phyloP scores from a whole-genome alignment of 2,113 vertebrate species.

The Raphicerus campestris region DNA sequence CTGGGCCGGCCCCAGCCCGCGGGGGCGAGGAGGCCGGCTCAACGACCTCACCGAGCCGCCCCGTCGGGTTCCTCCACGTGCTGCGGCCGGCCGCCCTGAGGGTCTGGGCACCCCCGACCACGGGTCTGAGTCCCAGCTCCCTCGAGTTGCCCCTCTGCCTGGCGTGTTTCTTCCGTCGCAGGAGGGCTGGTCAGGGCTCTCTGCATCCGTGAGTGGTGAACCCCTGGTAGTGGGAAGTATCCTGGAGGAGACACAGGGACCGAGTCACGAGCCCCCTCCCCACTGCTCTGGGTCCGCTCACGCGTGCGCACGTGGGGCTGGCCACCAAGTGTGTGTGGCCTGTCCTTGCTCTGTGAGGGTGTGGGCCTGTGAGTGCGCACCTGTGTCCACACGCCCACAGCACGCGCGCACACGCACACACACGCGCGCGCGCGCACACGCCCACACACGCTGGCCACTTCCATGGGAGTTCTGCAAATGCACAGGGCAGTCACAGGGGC shows the following conservation, averaged over 20 bases:
- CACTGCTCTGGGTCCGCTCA: accelerated
- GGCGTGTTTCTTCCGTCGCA: neutral
- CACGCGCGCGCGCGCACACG: accelerated
- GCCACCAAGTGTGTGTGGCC: accelerated
- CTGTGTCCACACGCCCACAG: neutral
- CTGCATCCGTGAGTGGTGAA: neutral
- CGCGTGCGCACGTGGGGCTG: accelerated
- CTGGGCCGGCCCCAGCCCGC: neutral
- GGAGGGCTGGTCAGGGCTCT: no score
- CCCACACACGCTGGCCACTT: neutral
- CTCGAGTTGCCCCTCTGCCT: neutral
- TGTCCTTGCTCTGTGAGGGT: neutral
- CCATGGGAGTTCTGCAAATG: neutral
- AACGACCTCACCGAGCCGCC: accelerated
- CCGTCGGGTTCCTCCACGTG: neutral
- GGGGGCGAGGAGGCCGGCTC: no score
- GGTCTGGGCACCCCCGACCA: accelerated
- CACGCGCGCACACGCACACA: accelerated
- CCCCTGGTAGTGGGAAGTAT: neutral
- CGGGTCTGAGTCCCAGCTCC: neutral
- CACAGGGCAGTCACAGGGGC: neutral
- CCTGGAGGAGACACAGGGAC: neutral
- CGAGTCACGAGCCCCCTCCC: no score
- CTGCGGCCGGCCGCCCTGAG: no score
- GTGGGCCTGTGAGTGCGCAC: neutral